These are phyloP conservation scores for Amphipoea oculea DNA, from an alignment of 2,888 invertebrate genomes.

Conservation along the genomic window DNA sequence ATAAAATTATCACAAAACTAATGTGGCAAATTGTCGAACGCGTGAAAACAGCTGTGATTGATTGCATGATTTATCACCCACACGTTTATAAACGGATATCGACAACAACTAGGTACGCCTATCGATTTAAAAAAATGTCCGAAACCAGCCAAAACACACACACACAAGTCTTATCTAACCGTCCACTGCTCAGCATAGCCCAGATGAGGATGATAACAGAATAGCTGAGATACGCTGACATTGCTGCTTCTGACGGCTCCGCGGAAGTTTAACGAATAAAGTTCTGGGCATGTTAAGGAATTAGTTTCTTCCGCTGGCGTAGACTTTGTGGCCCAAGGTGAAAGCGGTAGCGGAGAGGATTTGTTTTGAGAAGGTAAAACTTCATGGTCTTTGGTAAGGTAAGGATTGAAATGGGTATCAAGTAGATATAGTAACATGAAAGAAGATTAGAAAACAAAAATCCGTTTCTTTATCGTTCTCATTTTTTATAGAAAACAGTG, in stretches of 20 bases:
- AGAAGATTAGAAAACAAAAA: not conserved
- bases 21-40: too few species aligned
- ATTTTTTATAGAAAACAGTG: too few species aligned
- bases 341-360: constrained; percentile 44
- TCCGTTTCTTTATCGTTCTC: too few species aligned
- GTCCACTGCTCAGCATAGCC: constrained; percentile 33
- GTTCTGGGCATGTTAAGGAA: constrained; percentile 83
- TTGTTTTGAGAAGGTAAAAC: not conserved
- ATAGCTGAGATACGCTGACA: constrained; percentile 60
- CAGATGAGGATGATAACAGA: constrained; percentile 63
- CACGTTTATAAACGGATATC: not conserved
- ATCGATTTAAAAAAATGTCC: not conserved
- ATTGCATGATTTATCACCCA: too few species aligned
- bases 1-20: too few species aligned
- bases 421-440: not conserved
- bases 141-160: not conserved
- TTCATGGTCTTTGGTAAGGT: not conserved
- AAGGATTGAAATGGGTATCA: too few species aligned
- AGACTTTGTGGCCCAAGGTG: constrained; percentile 62
- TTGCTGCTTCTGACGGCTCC: constrained; percentile 73
- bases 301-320: constrained; percentile 84
- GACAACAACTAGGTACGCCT: not conserved
- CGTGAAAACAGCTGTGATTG: too few species aligned
- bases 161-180: constrained; percentile 28
- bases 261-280: constrained; percentile 86